Percentiles rank a stretch among this genome's conserved stretches.
Evolutionary conservation across 1,140 invertebrate genomes (phyloP).

Genomic region (Drosophila baimaii): DNA sequence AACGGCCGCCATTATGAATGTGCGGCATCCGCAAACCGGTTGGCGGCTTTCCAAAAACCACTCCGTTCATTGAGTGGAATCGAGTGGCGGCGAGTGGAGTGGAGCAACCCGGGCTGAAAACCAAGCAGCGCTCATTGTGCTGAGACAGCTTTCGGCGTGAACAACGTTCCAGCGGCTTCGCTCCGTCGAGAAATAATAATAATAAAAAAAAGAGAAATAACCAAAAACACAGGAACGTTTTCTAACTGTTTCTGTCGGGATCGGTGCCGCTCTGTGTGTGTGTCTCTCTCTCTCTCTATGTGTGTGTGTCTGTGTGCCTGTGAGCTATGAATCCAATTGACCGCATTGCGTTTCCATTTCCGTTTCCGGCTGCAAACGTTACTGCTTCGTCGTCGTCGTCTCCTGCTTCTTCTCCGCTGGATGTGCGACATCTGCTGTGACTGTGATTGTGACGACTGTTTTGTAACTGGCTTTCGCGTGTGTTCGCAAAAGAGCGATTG

Average conservation of each 20-base stretch:
- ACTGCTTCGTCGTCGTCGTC: slow-evolving; percentile 13
- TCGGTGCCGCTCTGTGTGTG: slow-evolving; percentile 18
- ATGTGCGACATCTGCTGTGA: slow-evolving; percentile 31
- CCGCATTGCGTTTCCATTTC: slow-evolving; percentile 59
- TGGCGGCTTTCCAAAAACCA: slow-evolving; percentile 42
- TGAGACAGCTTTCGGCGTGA: slow-evolving; percentile 82
- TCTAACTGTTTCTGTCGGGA: slow-evolving; percentile 36
- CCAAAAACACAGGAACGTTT: slow-evolving; percentile 27
- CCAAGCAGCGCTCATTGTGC: slow-evolving; percentile 69
- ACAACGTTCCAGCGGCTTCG: slow-evolving; percentile 72
- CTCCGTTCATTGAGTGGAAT: slow-evolving; percentile 67
- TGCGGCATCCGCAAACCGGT: slow-evolving; percentile 75
- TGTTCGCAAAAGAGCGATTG: slow-evolving; percentile 20
- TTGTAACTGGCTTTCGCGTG: slow-evolving; percentile 16
- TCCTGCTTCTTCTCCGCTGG: slow-evolving; percentile 16
- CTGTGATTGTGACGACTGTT: slow-evolving; percentile 30
- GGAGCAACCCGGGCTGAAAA: slow-evolving; percentile 23
- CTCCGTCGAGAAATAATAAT: slow-evolving; percentile 13
- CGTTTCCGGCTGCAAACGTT: slow-evolving; percentile 49
- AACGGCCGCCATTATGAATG: slow-evolving; percentile 81
- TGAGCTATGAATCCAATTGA: slow-evolving; percentile 70
- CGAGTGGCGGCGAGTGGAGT: slow-evolving; percentile 34
- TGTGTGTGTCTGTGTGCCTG: slow-evolving; percentile 34
- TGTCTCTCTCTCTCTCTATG: slow-evolving; percentile 17
- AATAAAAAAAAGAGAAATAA: slow-evolving; percentile 30